A percentile compares a stretch with the other conserved stretches of the same genome.
phyloP scores from a whole-genome alignment of 2,888 invertebrate species.

The Nebria brevicollis region DNA sequence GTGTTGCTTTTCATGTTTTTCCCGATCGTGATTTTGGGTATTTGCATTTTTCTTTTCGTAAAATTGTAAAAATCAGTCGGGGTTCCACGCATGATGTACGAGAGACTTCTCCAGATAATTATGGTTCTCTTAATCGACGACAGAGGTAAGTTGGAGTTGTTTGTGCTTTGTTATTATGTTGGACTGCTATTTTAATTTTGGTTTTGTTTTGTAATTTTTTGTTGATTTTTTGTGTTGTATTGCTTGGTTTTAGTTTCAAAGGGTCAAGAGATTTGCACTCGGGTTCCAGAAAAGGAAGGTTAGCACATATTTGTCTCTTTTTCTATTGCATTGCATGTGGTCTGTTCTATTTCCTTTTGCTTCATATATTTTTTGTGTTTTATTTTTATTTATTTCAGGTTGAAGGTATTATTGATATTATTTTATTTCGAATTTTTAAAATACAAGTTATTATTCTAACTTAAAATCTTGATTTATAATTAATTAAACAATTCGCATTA shows the following conservation, averaged over 20 bases:
- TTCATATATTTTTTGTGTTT: background rate
- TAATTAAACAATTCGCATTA: background rate
- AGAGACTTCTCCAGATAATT: conserved; percentile 79
- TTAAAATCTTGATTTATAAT: background rate
- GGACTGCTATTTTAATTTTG: conserved; percentile 49
- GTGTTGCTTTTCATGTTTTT: conserved; percentile 50
- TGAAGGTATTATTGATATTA: conserved; percentile 1
- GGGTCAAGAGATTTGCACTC: conserved; percentile 70
- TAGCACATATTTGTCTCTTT: conserved; percentile 51
- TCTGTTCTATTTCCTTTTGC: background rate
- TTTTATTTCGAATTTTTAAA: background rate
- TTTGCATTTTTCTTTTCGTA: conserved; percentile 55
- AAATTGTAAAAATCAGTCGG: conserved; percentile 65
- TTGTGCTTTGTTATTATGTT: conserved; percentile 40
- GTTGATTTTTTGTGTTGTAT: conserved; percentile 43
- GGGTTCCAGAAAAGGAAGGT: conserved; percentile 63
- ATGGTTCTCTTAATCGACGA: conserved; percentile 74
- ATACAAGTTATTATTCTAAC: background rate
- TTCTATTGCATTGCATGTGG: background rate
- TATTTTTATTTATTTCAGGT: conserved; percentile 8
- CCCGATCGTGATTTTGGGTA: conserved; percentile 55
- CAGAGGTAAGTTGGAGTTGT: conserved; percentile 74
- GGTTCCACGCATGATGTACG: conserved; percentile 81
- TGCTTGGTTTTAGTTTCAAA: conserved; percentile 67
- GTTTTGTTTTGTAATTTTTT: conserved; percentile 49